Percentiles rank a stretch among this genome's conserved stretches.
These are phyloP conservation scores for Labrus mixtus DNA, from an alignment of 2,113 vertebrate species.

Conservation along the genomic window DNA sequence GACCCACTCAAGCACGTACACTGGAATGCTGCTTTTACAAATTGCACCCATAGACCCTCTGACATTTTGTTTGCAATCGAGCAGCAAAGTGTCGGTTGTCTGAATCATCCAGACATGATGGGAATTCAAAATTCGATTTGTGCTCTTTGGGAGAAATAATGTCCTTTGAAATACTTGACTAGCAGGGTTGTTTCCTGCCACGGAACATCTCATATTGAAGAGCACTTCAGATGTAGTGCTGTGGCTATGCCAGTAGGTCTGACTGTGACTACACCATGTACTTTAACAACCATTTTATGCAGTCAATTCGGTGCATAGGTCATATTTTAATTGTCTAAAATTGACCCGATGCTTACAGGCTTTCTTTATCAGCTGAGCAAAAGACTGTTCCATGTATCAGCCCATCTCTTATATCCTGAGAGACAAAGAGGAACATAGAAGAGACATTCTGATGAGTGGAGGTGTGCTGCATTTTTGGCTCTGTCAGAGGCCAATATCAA, in stretches of 20 bases:
- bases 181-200: constrained; percentile 22
- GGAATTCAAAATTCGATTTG: constrained; percentile 62
- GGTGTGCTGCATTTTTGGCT: background rate
- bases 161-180: constrained; percentile 47
- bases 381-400: too few species aligned
- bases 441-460: background rate
- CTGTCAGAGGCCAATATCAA: too few species aligned
- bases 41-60: constrained; percentile 67
- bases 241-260: background rate
- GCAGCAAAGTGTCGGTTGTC: constrained; percentile 66
- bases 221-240: constrained; percentile 6
- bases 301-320: too few species aligned
- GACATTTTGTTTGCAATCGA: constrained; percentile 74
- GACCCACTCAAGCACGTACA: constrained; percentile 65
- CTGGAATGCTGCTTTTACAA: constrained; percentile 76
- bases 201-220: constrained; percentile 11
- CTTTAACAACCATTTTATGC: background rate
- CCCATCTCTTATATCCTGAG: background rate
- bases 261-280: background rate
- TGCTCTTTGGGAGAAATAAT: constrained; percentile 34
- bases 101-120: constrained; percentile 60
- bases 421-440: too few species aligned
- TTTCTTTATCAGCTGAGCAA: too few species aligned
- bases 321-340: too few species aligned
- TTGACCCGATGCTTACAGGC: too few species aligned